These are phyloP conservation scores for Caenorhabditis wallacei DNA, from an alignment of 2,888 invertebrate species.

Conservation along the genomic window DNA sequence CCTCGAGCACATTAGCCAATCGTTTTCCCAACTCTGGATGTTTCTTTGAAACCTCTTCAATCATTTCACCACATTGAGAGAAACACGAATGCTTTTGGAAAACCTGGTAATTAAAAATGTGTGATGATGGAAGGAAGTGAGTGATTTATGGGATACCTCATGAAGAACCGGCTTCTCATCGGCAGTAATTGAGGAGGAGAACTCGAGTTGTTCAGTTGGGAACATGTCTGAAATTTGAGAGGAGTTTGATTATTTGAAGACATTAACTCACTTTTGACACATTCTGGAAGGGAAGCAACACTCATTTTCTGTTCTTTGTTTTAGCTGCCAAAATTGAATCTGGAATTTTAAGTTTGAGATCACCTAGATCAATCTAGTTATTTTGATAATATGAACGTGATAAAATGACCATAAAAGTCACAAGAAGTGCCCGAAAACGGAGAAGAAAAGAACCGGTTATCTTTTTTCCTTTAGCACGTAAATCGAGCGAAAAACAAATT, in stretches of 20 bases:
- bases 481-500: conserved; percentile 27
- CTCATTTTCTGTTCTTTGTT: conserved; percentile 43
- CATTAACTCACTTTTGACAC: conserved; percentile 49
- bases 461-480: not conserved
- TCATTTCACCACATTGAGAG: conserved; percentile 70
- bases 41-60: conserved; percentile 62
- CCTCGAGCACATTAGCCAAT: conserved; percentile 64
- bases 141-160: conserved; percentile 51
- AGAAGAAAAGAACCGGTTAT: conserved; percentile 6
- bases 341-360: not conserved
- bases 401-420: conserved; percentile 2
- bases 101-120: conserved; percentile 51
- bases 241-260: not conserved
- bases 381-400: conserved; percentile 1
- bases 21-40: conserved; percentile 61
- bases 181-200: conserved; percentile 65
- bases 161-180: conserved; percentile 66
- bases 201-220: conserved; percentile 72
- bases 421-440: not conserved
- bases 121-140: not conserved
- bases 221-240: conserved; percentile 63
- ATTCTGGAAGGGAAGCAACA: conserved; percentile 61
- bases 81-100: conserved; percentile 70
- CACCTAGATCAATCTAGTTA: conserved; percentile 1
- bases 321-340: not conserved